phyloP scores from a whole-genome alignment of 2,113 vertebrate species.

The Bos taurus region DNA sequence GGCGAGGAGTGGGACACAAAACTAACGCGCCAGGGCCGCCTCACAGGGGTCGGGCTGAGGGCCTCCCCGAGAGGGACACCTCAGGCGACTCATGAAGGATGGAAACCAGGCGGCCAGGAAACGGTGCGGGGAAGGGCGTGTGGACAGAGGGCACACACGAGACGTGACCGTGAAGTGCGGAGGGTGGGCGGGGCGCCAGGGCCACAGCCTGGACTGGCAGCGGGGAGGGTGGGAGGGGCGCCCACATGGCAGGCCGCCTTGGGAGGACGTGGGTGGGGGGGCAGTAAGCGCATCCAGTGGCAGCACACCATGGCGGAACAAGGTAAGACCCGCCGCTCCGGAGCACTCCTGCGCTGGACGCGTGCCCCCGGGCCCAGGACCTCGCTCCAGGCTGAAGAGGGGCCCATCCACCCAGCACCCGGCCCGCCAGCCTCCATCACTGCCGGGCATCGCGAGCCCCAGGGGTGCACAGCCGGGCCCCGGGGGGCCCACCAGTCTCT shows the following conservation, averaged over 20 bases:
- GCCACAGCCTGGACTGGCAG: no score
- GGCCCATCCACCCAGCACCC: no score
- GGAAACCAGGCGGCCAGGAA: neutral
- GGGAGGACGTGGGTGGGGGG: no score
- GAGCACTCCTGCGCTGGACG: neutral
- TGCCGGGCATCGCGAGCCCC: no score
- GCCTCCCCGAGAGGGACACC: neutral
- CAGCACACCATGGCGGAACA: neutral
- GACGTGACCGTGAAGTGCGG: no score
- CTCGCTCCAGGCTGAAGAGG: neutral
- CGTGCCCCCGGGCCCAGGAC: neutral
- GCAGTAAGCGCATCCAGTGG: neutral
- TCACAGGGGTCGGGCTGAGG: neutral
- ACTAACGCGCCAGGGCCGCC: neutral
- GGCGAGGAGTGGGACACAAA: neutral
- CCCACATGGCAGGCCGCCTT: neutral
- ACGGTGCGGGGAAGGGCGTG: neutral
- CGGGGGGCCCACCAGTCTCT: no score
- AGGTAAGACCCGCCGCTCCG: neutral
- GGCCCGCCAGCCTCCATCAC: no score
- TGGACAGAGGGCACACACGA: neutral
- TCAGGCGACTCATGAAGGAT: neutral
- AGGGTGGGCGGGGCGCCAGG: neutral
- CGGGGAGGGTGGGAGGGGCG: neutral
- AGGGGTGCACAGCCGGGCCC: neutral